These are phyloP conservation scores for Gymnoscelis rufifasciata DNA, from an alignment of 2,888 invertebrate genomes.

Conservation along the genomic window DNA sequence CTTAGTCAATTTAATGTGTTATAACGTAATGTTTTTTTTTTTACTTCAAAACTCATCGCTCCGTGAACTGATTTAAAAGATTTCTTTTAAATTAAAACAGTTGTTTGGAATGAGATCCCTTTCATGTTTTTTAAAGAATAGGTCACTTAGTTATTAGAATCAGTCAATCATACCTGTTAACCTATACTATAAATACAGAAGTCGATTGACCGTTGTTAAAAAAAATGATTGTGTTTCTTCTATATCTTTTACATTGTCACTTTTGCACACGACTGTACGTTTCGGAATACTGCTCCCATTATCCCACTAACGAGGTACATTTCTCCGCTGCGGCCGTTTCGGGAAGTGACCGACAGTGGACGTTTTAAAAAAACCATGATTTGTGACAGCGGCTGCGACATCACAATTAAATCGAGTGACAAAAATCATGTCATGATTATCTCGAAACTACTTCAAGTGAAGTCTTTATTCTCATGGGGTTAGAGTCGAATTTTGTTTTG, in stretches of 20 bases:
- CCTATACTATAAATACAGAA: too few species aligned
- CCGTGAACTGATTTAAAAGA: too few species aligned
- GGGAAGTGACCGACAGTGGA: slow-evolving; percentile 44
- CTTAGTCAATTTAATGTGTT: too few species aligned
- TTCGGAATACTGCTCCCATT: slow-evolving; percentile 54
- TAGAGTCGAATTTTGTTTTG: slow-evolving; percentile 35
- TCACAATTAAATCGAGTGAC: slow-evolving; percentile 69
- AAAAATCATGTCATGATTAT: slow-evolving; percentile 44
- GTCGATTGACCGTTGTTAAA: too few species aligned
- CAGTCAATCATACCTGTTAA: too few species aligned
- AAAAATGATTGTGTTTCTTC: background rate
- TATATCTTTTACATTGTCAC: too few species aligned
- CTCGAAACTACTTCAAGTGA: slow-evolving; percentile 4
- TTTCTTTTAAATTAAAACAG: too few species aligned
- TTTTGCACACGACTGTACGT: slow-evolving; percentile 40
- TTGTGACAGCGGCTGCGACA: slow-evolving; percentile 60
- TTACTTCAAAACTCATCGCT: too few species aligned
- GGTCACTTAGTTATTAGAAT: too few species aligned
- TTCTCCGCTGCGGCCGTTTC: slow-evolving; percentile 58
- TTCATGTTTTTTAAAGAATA: too few species aligned
- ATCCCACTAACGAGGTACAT: slow-evolving; percentile 67
- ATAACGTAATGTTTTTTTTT: too few species aligned
- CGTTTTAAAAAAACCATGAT: slow-evolving; percentile 70
- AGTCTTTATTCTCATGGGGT: slow-evolving; percentile 4
- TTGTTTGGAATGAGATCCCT: too few species aligned